Base-by-base conservation (phyloP, 1,140 invertebrate genomes). In the Drosophila micromelanica region DNA sequence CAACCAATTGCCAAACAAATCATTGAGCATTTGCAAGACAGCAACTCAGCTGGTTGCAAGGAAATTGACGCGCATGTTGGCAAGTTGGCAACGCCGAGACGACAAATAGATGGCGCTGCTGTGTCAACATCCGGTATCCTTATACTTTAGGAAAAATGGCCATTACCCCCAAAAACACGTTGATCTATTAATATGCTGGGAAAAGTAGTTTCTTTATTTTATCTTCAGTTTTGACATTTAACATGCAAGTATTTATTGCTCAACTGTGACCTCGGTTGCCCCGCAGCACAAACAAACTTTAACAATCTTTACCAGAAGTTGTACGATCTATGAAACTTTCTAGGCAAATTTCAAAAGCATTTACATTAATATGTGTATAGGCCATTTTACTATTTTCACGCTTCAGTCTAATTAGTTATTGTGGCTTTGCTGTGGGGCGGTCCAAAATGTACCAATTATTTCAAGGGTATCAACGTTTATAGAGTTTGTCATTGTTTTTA, bases 401-500 rank as follows among this genome's bases (percentile, higher is more conserved):
- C 61, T 78, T 82, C 79, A 82, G 80, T 82, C 79, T 84, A 82
- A 74, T 51, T 51, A 30, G 43, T 69, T 64, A 63, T 30, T 45
- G 51, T 56, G 55, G 35, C 6, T 54, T 56, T 64, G 30, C 52
- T 65, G 45, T 55, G 67, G 60, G 46, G 20, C 55, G 40, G 12
- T 59, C 30, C 11, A 38, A 23, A 42, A 6, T 52, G 20, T n/a
- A 11, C 6, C 13, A 42, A 46, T 60, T 56, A 38, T 32, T 32
- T 38, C 6, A n/a, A 40, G 27, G 15, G 17, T 42, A 49, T 38
- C 20, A 8, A 11, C 15, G 20, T 71, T 52, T 9, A 51, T 38
- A 45, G 43, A 52, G 63, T 59, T 40, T 59, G 7, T 46, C 40
- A 27, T 67, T 11, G 30, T 37, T 49, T 64, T 30, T 77, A 49